Conservation (phyloP, 2,113 vertebrate species). For the Sinocyclocheilus maitianheensis region DNA sequence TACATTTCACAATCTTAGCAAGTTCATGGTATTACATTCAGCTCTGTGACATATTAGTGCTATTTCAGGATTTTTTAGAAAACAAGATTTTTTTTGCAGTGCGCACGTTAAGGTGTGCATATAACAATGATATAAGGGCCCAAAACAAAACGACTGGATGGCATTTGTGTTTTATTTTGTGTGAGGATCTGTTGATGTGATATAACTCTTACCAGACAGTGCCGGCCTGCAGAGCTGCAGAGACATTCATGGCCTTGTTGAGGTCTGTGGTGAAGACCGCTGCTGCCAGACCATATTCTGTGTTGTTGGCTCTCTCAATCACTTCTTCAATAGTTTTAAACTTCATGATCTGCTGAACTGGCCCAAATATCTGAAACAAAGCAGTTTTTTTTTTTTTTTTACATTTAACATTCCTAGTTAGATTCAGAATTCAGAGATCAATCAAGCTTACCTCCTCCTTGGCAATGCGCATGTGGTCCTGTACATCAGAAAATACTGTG, state of each 20-base stretch:
- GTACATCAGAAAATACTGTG: conserved; percentile 96
- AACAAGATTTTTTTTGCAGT: too few species aligned
- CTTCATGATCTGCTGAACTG: conserved; percentile 96
- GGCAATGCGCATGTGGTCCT: conserved; percentile 94
- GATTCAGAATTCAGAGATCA: not conserved
- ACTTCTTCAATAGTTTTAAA: conserved; percentile 98
- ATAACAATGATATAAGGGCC: not conserved
- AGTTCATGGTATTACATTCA: conserved; percentile 35
- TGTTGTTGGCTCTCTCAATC: conserved; percentile 95
- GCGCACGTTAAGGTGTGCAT: not conserved
- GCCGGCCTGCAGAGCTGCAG: conserved; percentile 94
- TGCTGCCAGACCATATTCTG: conserved; percentile 91
- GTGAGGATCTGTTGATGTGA: not conserved
- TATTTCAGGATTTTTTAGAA: too few species aligned
- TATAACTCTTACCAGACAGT: conserved; percentile 88
- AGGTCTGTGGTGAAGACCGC: conserved; percentile 96
- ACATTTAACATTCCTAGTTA: not conserved
- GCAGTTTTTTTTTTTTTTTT: not conserved
- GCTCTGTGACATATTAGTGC: not conserved
- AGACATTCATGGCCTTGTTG: conserved; percentile 93
- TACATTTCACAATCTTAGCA: conserved; percentile 20
- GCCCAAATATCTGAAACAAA: conserved; percentile 91
- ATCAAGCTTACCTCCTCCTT: conserved; percentile 88
- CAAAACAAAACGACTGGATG: not conserved
- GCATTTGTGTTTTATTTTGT: not conserved